Conservation (phyloP, 2,113 vertebrate genomes). For the Sebastes fasciatus region DNA sequence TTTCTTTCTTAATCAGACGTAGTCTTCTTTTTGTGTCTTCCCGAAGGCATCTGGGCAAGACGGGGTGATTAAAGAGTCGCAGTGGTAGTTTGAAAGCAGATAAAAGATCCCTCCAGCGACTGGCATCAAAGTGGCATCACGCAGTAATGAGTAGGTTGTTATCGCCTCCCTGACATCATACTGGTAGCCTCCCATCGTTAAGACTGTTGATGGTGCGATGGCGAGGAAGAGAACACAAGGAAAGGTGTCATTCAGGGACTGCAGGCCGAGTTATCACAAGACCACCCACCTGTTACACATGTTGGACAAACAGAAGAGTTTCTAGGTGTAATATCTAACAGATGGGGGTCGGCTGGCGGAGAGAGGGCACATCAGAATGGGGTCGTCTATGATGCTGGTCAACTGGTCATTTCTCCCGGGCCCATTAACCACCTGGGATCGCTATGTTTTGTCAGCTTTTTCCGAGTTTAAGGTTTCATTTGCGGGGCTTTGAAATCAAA, state of each 20-base stretch:
- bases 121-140: constrained; percentile 43
- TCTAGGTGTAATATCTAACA: constrained; percentile 84
- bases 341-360: constrained; percentile 75
- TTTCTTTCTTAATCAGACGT: constrained; percentile 51
- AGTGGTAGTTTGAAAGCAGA: constrained; percentile 32
- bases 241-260: constrained; percentile 66
- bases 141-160: constrained; percentile 20
- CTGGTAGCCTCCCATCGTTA: background rate
- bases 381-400: constrained; percentile 81
- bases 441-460: constrained; percentile 86
- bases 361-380: constrained; percentile 72
- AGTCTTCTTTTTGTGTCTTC: constrained; percentile 59
- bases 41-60: constrained; percentile 19
- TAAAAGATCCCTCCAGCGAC: constrained; percentile 25
- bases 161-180: constrained; percentile 19
- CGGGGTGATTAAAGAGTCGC: constrained; percentile 38
- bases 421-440: constrained; percentile 87
- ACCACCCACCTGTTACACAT: constrained; percentile 83
- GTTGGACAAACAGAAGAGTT: constrained; percentile 81
- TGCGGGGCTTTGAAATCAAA: constrained; percentile 83
- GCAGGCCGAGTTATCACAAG: constrained; percentile 75
- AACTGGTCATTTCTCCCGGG: constrained; percentile 83
- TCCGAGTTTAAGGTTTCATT: constrained; percentile 82
- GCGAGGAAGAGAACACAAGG: constrained; percentile 45
- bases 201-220: constrained; percentile 1